Conservation (phyloP, 2,888 invertebrate species). For the Gymnocheta viridis region DNA sequence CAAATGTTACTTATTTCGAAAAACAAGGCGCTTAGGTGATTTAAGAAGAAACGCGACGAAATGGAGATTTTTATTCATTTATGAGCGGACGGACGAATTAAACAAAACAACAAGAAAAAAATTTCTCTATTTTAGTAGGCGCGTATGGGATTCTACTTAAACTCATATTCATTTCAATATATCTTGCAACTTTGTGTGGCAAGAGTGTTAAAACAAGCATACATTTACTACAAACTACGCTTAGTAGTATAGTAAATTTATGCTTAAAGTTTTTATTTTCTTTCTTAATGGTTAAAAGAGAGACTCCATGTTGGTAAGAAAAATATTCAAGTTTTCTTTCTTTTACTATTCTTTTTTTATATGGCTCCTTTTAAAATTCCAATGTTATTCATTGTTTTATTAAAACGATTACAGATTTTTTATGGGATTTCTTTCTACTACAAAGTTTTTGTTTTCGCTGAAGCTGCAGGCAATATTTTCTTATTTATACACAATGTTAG, state of each 20-base stretch:
- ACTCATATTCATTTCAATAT: neutral
- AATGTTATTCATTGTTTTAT: conserved; percentile 67
- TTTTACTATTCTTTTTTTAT: neutral
- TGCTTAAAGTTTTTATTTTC: conserved; percentile 60
- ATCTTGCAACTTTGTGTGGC: conserved; percentile 31
- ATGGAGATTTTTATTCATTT: too few species aligned
- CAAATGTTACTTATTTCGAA: too few species aligned
- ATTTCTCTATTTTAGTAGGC: too few species aligned
- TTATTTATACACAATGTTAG: conserved; percentile 37
- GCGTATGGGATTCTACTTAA: neutral
- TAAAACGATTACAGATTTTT: conserved; percentile 52
- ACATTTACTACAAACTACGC: neutral
- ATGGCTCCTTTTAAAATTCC: neutral
- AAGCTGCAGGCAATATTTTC: conserved; percentile 53
- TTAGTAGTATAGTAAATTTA: conserved; percentile 53
- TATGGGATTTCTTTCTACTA: neutral
- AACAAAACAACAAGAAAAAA: too few species aligned
- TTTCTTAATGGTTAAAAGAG: conserved; percentile 17
- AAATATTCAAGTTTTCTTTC: neutral
- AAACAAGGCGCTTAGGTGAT: too few species aligned
- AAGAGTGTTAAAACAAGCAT: conserved; percentile 40
- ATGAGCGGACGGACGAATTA: too few species aligned
- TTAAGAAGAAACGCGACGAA: too few species aligned
- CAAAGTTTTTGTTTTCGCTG: conserved; percentile 25
- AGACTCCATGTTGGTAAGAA: conserved; percentile 1